Base-by-base conservation (phyloP, 2,888 invertebrate genomes). In the Hirtodrosophila trivittata region DNA sequence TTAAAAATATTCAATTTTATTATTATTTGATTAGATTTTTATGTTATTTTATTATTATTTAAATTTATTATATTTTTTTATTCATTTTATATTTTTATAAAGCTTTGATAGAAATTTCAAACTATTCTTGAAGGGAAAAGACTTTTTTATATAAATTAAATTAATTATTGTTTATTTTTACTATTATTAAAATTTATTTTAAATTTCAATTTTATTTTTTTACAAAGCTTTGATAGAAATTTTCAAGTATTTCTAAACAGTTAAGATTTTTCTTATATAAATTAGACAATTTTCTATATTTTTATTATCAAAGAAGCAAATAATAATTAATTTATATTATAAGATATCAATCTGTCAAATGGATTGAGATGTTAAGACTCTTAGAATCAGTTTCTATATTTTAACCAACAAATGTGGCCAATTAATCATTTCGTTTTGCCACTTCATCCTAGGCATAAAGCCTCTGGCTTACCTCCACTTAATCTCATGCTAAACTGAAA, bases 391-490 rank as follows among this genome's bases (percentile, higher is more conserved):
- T 25, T 50, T 54, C 33, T 33, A 35, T 6, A 26, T 33, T 32
- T 28, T 18, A 21, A 33, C 42, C 54, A 52, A 71, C 42, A 72
- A 67, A 70, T 55, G 35, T 26, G 18, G 33, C 13, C 35, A 71
- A 72, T 72, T 72, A 58, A 70, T 70, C 67, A 67, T 21, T 21
- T 21, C 18, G 2, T 21, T 21, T 5, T 5, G 18, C 18, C 18
- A 21, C 18, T n/a, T 43, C 7, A 25, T 33, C 26, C 39, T 35
- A 46, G 49, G 37, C n/a, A n/a, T n/a, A n/a, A n/a, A n/a, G n/a
- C 32, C 12, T 30, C 12, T 45, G 35, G 2, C 14, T 12, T 35
- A 28, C 6, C 37, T 18, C 18, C 16, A 16, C 26, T 50, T 38
- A n/a, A 4, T 7, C 12, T 51, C 12, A 10, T 12, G 0, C n/a